Percentiles rank a stretch among this genome's conserved stretches.
phyloP scores from a whole-genome alignment of 2,113 vertebrate species.

The Sinocyclocheilus rhinocerous region DNA sequence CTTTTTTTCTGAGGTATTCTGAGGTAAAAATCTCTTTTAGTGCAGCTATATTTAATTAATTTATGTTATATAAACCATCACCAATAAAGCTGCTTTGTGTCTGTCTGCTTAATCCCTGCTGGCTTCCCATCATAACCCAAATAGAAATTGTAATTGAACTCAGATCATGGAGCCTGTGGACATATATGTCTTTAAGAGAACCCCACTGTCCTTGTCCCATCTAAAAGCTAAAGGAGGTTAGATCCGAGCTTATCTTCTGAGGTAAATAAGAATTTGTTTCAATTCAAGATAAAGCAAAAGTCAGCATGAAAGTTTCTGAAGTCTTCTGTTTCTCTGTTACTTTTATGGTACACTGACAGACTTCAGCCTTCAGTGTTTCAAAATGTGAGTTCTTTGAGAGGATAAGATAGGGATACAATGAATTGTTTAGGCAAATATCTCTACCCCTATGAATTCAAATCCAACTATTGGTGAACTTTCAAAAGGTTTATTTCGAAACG shows the following conservation, averaged over 20 bases:
- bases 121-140: slow-evolving; percentile 44
- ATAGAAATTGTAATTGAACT: slow-evolving; percentile 49
- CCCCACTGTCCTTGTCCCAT: slow-evolving; percentile 8
- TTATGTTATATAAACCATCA: slow-evolving; percentile 52
- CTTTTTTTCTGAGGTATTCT: slow-evolving; percentile 17
- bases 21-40: slow-evolving; percentile 45
- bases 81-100: slow-evolving; percentile 57
- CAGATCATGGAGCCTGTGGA: slow-evolving; percentile 12
- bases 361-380: not conserved
- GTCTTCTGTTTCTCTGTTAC: not conserved
- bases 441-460: not conserved
- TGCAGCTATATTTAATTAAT: slow-evolving; percentile 48
- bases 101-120: slow-evolving; percentile 50
- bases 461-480: not conserved
- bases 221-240: slow-evolving; percentile 20
- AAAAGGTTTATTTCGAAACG: not conserved
- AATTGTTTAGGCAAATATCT: slow-evolving; percentile 11
- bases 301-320: slow-evolving; percentile 2
- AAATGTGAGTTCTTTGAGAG: not conserved
- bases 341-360: not conserved
- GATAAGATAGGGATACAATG: not conserved
- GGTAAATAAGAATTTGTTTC: slow-evolving; percentile 26
- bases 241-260: not conserved
- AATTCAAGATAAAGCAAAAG: not conserved
- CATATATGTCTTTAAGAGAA: slow-evolving; percentile 30